Evolutionary conservation across 2,888 invertebrate genomes (phyloP).

Genomic region (Ectobius pallidus): DNA sequence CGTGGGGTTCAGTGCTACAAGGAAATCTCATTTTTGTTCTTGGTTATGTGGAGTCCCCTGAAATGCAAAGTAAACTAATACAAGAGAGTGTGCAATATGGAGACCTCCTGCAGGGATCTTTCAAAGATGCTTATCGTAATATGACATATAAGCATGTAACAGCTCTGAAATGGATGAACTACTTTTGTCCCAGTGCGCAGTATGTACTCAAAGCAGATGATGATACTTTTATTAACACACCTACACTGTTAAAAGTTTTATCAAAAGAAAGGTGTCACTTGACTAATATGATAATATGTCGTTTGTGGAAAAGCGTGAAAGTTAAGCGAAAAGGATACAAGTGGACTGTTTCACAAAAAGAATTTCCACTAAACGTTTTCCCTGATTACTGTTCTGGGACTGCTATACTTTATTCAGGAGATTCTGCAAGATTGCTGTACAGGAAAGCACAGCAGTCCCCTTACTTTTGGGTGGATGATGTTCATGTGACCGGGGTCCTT

Average conservation of each 20-base stretch:
- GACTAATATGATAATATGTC: conserved; percentile 65
- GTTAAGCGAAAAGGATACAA: conserved; percentile 63
- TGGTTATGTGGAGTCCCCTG: too few relatives aligned
- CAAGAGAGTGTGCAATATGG: conserved; percentile 58
- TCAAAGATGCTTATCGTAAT: conserved; percentile 77
- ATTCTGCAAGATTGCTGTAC: conserved; percentile 62
- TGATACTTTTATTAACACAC: conserved; percentile 76
- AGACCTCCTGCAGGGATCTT: conserved; percentile 79
- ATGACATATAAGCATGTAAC: conserved; percentile 85
- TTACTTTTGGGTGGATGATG: conserved; percentile 86
- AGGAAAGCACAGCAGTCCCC: conserved; percentile 64
- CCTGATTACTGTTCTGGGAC: conserved; percentile 79
- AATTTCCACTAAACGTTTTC: conserved; percentile 68
- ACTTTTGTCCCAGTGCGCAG: conserved; percentile 70
- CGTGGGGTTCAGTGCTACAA: too few relatives aligned
- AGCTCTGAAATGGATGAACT: conserved; percentile 76
- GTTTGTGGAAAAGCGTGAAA: conserved; percentile 56
- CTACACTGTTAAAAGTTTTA: conserved; percentile 58
- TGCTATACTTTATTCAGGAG: conserved; percentile 70
- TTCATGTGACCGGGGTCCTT: conserved; percentile 73
- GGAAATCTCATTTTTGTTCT: too few relatives aligned
- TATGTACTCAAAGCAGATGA: conserved; percentile 78
- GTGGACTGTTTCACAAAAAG: conserved; percentile 73
- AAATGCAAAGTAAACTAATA: too few relatives aligned
- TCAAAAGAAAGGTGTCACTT: conserved; percentile 58